phyloP scores from a whole-genome alignment of 2,888 invertebrate genomes.

The Sinhomidia bicolor region DNA sequence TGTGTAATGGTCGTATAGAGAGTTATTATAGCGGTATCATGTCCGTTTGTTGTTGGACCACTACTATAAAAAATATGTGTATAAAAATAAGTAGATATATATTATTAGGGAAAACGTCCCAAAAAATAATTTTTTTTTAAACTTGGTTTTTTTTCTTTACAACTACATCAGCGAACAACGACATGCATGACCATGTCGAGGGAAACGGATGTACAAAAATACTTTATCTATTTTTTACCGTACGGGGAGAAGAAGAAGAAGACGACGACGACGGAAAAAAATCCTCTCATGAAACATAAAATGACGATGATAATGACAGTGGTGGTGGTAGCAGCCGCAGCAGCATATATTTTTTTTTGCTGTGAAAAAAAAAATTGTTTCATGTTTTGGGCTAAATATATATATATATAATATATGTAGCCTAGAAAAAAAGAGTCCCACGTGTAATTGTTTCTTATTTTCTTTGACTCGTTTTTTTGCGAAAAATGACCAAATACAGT shows the following conservation, averaged over 20 bases:
- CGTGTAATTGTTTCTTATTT: background rate
- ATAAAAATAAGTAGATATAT: constrained; percentile 24
- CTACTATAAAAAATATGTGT: too few relatives aligned
- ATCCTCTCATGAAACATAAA: background rate
- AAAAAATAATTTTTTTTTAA: constrained; percentile 5
- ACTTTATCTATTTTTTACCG: constrained; percentile 29
- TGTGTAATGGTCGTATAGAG: too few relatives aligned
- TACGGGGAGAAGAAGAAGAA: too few relatives aligned
- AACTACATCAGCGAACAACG: constrained; percentile 5
- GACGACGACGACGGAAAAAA: too few relatives aligned
- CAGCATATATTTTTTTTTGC: background rate
- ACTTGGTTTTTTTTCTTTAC: too few relatives aligned
- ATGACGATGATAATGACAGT: background rate
- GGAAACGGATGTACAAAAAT: constrained; percentile 53
- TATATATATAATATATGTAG: background rate
- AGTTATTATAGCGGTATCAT: constrained; percentile 68
- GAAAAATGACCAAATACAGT: too few relatives aligned
- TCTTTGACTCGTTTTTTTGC: too few relatives aligned
- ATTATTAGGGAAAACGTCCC: background rate
- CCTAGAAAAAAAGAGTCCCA: background rate
- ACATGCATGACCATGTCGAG: constrained; percentile 32
- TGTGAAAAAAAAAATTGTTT: background rate
- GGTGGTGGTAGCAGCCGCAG: background rate
- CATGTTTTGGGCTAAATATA: background rate
- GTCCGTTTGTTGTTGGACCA: constrained; percentile 66